Base-by-base conservation (phyloP, 2,888 invertebrate genomes). In the Stenodema calcarata region DNA sequence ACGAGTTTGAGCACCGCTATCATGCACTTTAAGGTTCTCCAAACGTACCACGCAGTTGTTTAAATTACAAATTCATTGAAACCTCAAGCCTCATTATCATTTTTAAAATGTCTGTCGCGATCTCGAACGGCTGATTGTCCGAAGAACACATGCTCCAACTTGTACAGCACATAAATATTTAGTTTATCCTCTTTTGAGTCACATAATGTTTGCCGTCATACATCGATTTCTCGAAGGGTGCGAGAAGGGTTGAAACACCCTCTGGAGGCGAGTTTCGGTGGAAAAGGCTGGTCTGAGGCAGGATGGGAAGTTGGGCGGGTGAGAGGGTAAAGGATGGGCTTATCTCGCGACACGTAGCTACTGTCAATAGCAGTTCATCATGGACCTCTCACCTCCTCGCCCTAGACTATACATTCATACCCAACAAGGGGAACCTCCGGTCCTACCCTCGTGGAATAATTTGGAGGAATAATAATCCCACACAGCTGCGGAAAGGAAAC, bases 291-390 rank as follows among this genome's bases (percentile, higher is more conserved):
- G 62, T 62, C 18, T 62, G 62, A 69, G 62, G 82, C 30, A 30
- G 42, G 35, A 42, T 16, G 73, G 54, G 54, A n/a, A 41, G 35
- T 0, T 12, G 30, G 35, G 35, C 2, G 35, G 73, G 70, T 27
- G 30, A 6, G 73, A 28, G 50, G 54, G 27, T 80, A 80, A 54
- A 80, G 80, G 80, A 80, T 80, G 82, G 35, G 70, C 82, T 83
- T 83, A 83, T 83, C 82, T 83, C 70, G 70, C 82, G 82, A 83
- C 82, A 83, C 82, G 82, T 83, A 83, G 82, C 82, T 83, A 69
- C 82, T 83, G 82, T 83, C 82, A 83, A 83, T 83, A 83, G 82
- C 82, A 83, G 70, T 83, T 83, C 82, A 83, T 83, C 82, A 83
- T 83, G 54, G 80, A 47, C 80, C 54, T 79, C 50, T 79, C 28